Evolutionary conservation across 2,888 invertebrate species (phyloP).

Genomic region (Scaeva pyrastri): DNA sequence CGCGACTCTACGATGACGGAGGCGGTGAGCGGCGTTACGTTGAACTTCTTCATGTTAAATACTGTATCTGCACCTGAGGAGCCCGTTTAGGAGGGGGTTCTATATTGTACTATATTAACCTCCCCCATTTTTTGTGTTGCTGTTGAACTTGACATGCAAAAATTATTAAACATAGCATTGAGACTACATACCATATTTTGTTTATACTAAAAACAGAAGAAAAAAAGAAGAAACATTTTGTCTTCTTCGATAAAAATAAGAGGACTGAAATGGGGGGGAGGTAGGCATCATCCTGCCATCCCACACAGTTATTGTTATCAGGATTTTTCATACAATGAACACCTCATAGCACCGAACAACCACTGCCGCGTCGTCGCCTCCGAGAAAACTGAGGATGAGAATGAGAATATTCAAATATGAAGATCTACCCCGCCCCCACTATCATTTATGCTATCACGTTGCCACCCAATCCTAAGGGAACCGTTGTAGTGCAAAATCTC

Average conservation of each 20-base stretch:
- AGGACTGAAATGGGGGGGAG: too few species aligned
- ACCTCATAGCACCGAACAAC: neutral
- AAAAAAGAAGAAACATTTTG: slow-evolving; percentile 5
- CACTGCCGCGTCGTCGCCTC: too few species aligned
- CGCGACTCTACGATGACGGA: too few species aligned
- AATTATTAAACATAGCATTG: slow-evolving; percentile 60
- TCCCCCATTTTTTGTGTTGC: slow-evolving; percentile 5
- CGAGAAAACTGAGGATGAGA: neutral
- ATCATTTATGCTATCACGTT: too few species aligned
- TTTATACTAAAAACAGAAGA: too few species aligned
- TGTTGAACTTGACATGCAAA: slow-evolving; percentile 70
- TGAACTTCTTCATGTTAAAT: slow-evolving; percentile 21
- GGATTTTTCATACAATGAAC: slow-evolving; percentile 26
- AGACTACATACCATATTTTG: slow-evolving; percentile 50
- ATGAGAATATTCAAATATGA: slow-evolving; percentile 51
- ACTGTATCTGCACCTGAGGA: slow-evolving; percentile 11
- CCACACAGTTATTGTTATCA: slow-evolving; percentile 25
- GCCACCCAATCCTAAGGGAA: slow-evolving; percentile 27
- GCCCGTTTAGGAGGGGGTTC: slow-evolving; percentile 15
- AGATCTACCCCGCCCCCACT: neutral
- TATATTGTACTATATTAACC: slow-evolving; percentile 50
- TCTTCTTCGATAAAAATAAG: slow-evolving; percentile 4
- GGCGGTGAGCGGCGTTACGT: too few species aligned
- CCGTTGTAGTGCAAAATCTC: slow-evolving; percentile 19
- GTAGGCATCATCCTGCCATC: neutral